phyloP scores from a whole-genome alignment of 2,113 vertebrate genomes.

The Forbesichthys papilliferus region DNA sequence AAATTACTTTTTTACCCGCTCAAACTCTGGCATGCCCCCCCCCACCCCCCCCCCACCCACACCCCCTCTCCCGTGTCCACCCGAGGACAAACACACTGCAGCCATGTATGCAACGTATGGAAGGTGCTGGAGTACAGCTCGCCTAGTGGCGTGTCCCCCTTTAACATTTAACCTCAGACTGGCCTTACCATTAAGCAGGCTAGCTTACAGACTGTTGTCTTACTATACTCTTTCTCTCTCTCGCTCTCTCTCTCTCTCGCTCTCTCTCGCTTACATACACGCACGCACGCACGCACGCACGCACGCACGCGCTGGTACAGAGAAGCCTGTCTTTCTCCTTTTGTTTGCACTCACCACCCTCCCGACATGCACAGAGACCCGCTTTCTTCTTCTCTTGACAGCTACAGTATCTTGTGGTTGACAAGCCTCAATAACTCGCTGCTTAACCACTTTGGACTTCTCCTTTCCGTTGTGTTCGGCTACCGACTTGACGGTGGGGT shows the following conservation, averaged over 20 bases:
- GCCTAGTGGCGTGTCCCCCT: constrained; percentile 53
- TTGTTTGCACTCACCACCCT: constrained; percentile 64
- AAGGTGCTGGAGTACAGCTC: constrained; percentile 35
- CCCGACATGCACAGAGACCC: constrained; percentile 61
- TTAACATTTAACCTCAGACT: constrained; percentile 46
- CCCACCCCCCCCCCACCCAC: constrained; percentile 64
- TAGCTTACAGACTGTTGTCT: constrained; percentile 30
- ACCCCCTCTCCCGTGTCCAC: constrained; percentile 50
- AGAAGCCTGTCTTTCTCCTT: constrained; percentile 52
- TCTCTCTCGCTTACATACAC: constrained; percentile 25
- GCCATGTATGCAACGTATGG: constrained; percentile 30
- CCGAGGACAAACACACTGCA: constrained; percentile 59
- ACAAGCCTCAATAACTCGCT: constrained; percentile 64
- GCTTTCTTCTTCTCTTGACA: constrained; percentile 64
- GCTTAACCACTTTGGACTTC: constrained; percentile 62
- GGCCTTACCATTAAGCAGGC: constrained; percentile 51
- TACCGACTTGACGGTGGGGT: constrained; percentile 62
- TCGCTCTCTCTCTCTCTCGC: constrained; percentile 22
- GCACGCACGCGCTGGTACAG: constrained; percentile 20
- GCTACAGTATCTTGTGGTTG: constrained; percentile 59
- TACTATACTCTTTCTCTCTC: constrained; percentile 3
- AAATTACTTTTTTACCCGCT: constrained; percentile 82
- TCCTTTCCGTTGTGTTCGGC: constrained; percentile 59
- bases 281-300: not conserved
- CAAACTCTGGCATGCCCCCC: constrained; percentile 74